Conservation (phyloP, 2,888 invertebrate species). For the Platycheirus rosarum region DNA sequence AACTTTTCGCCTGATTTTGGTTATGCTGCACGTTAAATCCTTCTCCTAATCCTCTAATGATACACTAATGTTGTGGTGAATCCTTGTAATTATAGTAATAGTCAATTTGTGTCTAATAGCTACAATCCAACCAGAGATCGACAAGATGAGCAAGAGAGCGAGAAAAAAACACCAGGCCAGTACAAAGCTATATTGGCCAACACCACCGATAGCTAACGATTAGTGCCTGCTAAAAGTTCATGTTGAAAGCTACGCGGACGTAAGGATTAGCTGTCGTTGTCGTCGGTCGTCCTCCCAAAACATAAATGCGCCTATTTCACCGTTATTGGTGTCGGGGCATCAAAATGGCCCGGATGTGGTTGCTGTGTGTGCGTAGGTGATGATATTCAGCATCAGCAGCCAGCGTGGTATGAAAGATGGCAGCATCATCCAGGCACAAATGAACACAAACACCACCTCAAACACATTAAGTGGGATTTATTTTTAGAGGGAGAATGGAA, state of each 20-base stretch:
- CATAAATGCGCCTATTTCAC: slow-evolving; percentile 30
- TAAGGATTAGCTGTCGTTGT: slow-evolving; percentile 35
- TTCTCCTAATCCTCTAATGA: slow-evolving; percentile 54
- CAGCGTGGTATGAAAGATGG: slow-evolving; percentile 6
- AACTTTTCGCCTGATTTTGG: not conserved
- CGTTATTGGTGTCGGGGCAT: slow-evolving; percentile 31
- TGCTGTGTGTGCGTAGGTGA: slow-evolving; percentile 42
- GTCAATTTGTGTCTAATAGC: slow-evolving; percentile 44
- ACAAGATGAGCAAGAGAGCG: not conserved
- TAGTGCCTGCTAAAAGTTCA: slow-evolving; percentile 61
- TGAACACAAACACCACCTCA: slow-evolving; percentile 17
- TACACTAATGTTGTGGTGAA: slow-evolving; percentile 39
- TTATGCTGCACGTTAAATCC: slow-evolving; percentile 20
- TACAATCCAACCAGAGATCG: slow-evolving; percentile 12
- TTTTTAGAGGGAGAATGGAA: slow-evolving; percentile 18
- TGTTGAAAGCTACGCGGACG: slow-evolving; percentile 39
- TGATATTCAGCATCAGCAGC: not conserved
- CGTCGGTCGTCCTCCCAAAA: slow-evolving; percentile 6
- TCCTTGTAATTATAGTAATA: slow-evolving; percentile 49
- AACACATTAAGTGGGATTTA: slow-evolving; percentile 44
- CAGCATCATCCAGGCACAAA: slow-evolving; percentile 19
- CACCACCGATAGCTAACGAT: slow-evolving; percentile 57
- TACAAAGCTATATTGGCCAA: not conserved
- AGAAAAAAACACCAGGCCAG: not conserved
- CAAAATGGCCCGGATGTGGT: slow-evolving; percentile 44